Evolutionary conservation across 2,797 vertebrate genomes (phyloP), one percentile per base, ranked within the genome.

Genomic region (Emydoidea blandingii): DNA sequence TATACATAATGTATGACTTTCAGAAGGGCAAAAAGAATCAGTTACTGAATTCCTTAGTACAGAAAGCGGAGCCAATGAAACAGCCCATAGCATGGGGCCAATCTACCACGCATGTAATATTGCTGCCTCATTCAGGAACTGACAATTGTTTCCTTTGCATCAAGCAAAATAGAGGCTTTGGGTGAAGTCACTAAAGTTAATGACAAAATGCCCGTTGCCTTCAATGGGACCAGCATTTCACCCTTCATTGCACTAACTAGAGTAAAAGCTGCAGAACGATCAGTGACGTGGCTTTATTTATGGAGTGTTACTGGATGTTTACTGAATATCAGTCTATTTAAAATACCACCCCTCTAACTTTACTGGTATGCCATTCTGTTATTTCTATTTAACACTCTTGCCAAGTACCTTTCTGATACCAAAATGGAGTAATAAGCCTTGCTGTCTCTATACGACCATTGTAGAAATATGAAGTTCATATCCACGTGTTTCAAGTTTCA

Each of bases 401-500:
- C 6, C 41, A 50, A 2, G 2, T 83, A 4, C 34, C 18, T 91
- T 94, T 16, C 47, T 41, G 23, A 12, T 23, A 34, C 25, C 27
- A 72, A 68, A n/a, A 81, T 49, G 54, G 52, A 89, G 11, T 21
- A 88, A 23, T 50, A 50, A 49, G 8, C 50, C 78, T 7, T 47
- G 23, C 3, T 2, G 29, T 78, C 72, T 84, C 50, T 79, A 9
- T 56, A 89, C 34, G 65, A 90, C 41, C 29, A 23, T 25, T 12
- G 72, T 0, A 81, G 27, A 62, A 76, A 52, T 29, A 81, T 5
- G 72, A 53, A 88, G 76, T 79, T 89, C 0, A 1, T 76, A 57
- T 12, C 34, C 86, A 83, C 1, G 2, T 29, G 10, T 62, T 91
- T 89, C 49, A 90, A 2, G 72, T 92, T 93, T 89, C 68, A 86